phyloP scores from a whole-genome alignment of 1,140 invertebrate species.

The Pentalonia nigronervosa region DNA sequence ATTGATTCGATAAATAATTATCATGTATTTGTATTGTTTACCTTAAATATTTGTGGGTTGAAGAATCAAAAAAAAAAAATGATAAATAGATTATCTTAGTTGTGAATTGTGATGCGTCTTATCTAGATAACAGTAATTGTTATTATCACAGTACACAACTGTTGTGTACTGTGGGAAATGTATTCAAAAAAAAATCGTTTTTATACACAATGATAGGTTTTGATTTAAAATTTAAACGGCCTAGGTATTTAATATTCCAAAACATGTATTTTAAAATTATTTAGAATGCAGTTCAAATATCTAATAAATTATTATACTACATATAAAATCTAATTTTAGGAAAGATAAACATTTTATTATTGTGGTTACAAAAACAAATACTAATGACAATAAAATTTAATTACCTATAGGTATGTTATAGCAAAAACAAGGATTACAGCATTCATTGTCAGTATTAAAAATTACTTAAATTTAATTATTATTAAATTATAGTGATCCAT shows the following conservation, averaged over 20 bases:
- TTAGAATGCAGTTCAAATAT: too few relatives aligned
- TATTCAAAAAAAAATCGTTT: too few relatives aligned
- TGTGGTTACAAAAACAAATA: background rate
- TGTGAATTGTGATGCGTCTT: background rate
- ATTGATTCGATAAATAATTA: background rate
- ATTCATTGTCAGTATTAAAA: background rate
- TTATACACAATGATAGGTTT: background rate
- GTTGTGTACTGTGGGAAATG: background rate
- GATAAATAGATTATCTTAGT: background rate
- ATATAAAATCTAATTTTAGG: too few relatives aligned
- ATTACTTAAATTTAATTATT: background rate
- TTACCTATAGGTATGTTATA: background rate
- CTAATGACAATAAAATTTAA: background rate
- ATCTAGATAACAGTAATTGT: too few relatives aligned
- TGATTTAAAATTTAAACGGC: background rate
- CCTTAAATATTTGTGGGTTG: background rate
- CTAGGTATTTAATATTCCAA: background rate
- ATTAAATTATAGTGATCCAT: background rate
- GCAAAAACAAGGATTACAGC: background rate
- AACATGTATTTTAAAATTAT: background rate
- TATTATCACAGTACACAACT: too few relatives aligned
- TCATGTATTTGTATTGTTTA: background rate
- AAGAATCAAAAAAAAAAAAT: background rate
- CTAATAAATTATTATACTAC: too few relatives aligned
- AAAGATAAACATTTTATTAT: background rate